phyloP scores from a whole-genome alignment of 2,113 vertebrate species.

The Eublepharis macularius region DNA sequence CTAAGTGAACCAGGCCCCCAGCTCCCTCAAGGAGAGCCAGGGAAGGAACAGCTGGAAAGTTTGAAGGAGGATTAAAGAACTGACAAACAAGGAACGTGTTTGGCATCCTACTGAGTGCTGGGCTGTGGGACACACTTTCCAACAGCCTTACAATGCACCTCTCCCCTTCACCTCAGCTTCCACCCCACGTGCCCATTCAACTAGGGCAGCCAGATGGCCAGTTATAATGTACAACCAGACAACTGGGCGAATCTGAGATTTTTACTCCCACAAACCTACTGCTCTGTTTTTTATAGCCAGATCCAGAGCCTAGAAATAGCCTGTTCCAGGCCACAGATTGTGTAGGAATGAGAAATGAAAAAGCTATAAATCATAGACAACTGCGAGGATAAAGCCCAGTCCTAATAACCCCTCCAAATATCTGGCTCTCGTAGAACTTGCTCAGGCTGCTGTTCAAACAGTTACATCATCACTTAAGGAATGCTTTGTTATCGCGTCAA shows the following conservation, averaged over 20 bases:
- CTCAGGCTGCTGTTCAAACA: background rate
- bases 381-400: slow-evolving; percentile 5
- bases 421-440: slow-evolving; percentile 3
- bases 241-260: background rate
- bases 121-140: slow-evolving; percentile 15
- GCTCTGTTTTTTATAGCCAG: slow-evolving; percentile 16
- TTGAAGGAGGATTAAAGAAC: background rate
- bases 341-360: slow-evolving; percentile 17
- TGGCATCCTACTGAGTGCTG: background rate
- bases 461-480: slow-evolving; percentile 55
- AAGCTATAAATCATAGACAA: slow-evolving; percentile 14
- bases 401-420: slow-evolving; percentile 42
- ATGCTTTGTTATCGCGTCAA: slow-evolving; percentile 43
- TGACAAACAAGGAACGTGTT: rapidly evolving
- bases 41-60: slow-evolving; percentile 10
- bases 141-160: rapidly evolving
- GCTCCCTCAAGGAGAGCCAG: background rate
- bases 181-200: background rate
- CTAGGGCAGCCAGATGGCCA: background rate
- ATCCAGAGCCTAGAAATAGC: background rate
- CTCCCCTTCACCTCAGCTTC: background rate
- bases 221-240: background rate
- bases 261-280: background rate
- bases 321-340: background rate
- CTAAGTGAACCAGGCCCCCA: background rate